These are phyloP conservation scores for Dorcus hopei DNA, from an alignment of 2,888 invertebrate genomes.

Conservation along the genomic window DNA sequence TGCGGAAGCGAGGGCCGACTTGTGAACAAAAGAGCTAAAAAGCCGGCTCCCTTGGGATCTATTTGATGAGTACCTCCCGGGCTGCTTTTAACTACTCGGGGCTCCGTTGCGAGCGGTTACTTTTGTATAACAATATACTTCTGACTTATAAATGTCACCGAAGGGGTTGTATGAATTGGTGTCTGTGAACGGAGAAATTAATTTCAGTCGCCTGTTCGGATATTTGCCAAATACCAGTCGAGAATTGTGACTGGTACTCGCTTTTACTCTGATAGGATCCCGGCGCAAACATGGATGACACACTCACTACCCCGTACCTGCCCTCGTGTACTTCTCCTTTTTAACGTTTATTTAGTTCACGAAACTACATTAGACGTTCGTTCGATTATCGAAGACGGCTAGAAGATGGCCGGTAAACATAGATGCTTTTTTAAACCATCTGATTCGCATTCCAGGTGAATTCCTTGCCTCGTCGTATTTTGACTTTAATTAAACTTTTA, in stretches of 20 bases:
- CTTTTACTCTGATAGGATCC: constrained; percentile 15
- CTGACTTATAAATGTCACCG: constrained; percentile 51
- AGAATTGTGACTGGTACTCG: constrained; percentile 21
- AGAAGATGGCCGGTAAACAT: no score
- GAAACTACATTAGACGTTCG: constrained; percentile 8
- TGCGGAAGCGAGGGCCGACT: constrained; percentile 19
- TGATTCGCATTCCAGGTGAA: constrained; percentile 16
- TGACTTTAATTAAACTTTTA: constrained; percentile 20
- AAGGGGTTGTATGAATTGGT: constrained; percentile 49
- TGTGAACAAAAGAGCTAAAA: constrained; percentile 40
- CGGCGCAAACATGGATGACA: constrained; percentile 12
- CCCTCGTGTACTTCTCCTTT: constrained; percentile 9
- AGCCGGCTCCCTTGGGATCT: constrained; percentile 42
- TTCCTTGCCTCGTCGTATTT: constrained; percentile 14
- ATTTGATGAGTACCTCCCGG: constrained; percentile 46
- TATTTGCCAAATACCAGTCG: constrained; percentile 47
- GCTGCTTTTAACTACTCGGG: constrained; percentile 48
- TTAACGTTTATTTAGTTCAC: constrained; percentile 7
- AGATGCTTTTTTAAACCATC: constrained; percentile 3
- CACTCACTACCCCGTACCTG: constrained; percentile 6
- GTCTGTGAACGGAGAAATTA: constrained; percentile 48
- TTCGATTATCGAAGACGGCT: no score
- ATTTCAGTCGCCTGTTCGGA: constrained; percentile 47
- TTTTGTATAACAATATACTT: constrained; percentile 49
- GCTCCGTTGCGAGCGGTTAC: constrained; percentile 44